Conservation (phyloP, 2,113 vertebrate genomes). For the Onychostruthus taczanowskii region DNA sequence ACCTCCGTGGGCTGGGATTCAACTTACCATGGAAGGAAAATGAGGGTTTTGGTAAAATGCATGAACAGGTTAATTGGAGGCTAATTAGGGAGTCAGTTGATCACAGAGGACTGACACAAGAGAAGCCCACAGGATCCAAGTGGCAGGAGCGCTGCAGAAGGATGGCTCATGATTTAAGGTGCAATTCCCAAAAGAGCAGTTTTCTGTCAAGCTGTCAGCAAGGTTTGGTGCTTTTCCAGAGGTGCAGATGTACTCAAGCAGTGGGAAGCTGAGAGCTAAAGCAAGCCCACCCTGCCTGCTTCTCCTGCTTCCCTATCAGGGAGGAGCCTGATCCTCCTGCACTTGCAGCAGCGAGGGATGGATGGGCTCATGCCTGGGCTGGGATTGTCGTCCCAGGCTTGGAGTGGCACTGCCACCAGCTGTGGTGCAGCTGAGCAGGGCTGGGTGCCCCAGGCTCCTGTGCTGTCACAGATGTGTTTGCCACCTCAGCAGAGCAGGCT, state of each 20-base stretch:
- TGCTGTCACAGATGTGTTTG: rapidly evolving
- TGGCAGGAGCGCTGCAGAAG: background rate
- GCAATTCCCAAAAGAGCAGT: background rate
- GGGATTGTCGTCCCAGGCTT: background rate
- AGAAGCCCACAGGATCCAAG: background rate
- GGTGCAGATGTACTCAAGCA: conserved; percentile 11
- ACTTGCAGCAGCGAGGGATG: background rate
- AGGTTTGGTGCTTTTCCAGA: background rate
- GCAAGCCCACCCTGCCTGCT: background rate
- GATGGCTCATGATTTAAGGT: background rate
- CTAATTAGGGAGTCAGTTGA: background rate
- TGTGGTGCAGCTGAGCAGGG: background rate
- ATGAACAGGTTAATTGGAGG: background rate
- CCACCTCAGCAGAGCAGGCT: rapidly evolving
- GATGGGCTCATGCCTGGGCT: rapidly evolving
- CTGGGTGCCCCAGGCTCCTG: background rate
- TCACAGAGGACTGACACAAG: background rate
- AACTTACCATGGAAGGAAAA: background rate
- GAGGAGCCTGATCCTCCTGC: background rate
- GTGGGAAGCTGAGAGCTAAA: background rate
- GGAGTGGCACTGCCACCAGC: background rate
- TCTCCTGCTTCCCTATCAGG: background rate
- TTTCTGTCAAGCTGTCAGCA: background rate
- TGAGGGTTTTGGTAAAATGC: background rate
- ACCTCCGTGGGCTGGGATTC: background rate